Conservation (phyloP, 2,888 invertebrate species). For the Dendrolimus pini region DNA sequence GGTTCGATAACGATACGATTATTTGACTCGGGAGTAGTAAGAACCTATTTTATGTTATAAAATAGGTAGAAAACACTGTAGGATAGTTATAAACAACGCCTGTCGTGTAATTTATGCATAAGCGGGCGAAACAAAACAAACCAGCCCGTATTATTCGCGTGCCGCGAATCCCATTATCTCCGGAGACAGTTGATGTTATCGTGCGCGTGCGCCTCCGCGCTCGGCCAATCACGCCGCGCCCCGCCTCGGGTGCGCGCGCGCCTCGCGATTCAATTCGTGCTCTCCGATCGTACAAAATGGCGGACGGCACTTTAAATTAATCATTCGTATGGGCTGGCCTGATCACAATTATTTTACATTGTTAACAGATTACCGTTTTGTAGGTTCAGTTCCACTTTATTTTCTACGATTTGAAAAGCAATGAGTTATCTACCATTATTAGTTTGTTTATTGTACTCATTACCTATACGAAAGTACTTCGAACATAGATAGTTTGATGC, state of each 20-base stretch:
- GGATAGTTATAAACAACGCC: too few species aligned
- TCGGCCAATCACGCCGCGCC: constrained; percentile 25
- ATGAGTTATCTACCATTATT: too few species aligned
- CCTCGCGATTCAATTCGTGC: constrained; percentile 5
- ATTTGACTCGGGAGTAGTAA: too few species aligned
- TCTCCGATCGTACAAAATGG: constrained; percentile 30
- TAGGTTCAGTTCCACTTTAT: too few species aligned
- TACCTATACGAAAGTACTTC: too few species aligned
- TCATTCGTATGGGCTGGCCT: background rate
- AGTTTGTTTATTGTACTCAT: too few species aligned
- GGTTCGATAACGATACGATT: too few species aligned
- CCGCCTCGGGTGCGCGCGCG: constrained; percentile 20
- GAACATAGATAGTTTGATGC: too few species aligned
- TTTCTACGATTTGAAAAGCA: too few species aligned
- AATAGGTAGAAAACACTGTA: too few species aligned
- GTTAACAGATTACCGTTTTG: too few species aligned
- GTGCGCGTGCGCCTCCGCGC: constrained; percentile 13
- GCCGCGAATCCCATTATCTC: background rate
- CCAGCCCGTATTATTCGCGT: background rate
- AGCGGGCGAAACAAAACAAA: background rate
- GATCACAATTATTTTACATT: background rate
- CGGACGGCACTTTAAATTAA: constrained; percentile 15
- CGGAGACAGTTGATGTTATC: background rate
- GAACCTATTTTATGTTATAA: too few species aligned
- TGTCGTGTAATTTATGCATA: background rate